Conservation (phyloP, 2,113 vertebrate genomes). For the Neotoma lepida region DNA sequence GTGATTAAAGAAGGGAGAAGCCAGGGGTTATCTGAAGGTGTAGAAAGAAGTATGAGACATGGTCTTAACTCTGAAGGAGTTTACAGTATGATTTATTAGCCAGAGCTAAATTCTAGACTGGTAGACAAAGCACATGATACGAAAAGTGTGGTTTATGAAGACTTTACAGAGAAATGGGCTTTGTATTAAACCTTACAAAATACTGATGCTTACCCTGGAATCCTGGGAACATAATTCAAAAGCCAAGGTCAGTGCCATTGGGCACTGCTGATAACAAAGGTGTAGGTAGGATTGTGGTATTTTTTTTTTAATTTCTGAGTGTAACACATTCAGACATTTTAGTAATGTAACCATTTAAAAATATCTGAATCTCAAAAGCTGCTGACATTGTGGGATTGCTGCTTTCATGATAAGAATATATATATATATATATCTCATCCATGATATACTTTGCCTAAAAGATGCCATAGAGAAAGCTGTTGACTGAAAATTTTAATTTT, state of each 20-base stretch:
- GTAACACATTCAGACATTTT: neutral
- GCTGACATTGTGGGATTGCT: neutral
- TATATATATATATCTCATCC: neutral
- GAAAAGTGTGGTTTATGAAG: neutral
- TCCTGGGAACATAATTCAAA: neutral
- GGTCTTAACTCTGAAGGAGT: neutral
- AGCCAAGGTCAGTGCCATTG: neutral
- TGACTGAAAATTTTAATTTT: neutral
- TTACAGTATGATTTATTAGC: neutral
- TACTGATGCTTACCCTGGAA: neutral
- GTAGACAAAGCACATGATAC: neutral
- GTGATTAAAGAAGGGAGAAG: neutral
- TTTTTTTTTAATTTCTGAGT: neutral
- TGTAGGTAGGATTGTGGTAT: neutral
- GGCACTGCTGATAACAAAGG: neutral
- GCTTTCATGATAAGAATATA: neutral
- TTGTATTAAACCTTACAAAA: neutral
- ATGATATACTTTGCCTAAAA: neutral
- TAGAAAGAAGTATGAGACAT: neutral
- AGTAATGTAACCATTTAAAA: neutral
- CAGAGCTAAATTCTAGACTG: neutral
- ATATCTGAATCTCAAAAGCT: neutral
- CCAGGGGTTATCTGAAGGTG: neutral
- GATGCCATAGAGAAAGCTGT: neutral
- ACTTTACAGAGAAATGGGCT: neutral